Evolutionary conservation across 2,888 invertebrate genomes (phyloP).

Genomic region (Ceraclea dissimilis): DNA sequence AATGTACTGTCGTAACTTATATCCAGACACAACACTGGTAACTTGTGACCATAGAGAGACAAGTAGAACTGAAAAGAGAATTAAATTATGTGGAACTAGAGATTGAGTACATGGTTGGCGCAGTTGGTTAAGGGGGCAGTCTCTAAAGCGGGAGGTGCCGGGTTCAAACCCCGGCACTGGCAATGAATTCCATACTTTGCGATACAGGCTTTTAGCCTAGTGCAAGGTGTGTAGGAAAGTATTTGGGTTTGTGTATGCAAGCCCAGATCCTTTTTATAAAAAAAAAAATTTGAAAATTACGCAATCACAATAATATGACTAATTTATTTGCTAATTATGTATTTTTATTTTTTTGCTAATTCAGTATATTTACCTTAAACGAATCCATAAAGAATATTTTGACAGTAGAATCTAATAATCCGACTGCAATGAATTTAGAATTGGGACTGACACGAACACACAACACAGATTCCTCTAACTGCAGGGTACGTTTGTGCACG

Average conservation of each 20-base stretch:
- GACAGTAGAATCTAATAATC: constrained; percentile 87
- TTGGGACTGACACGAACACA: constrained; percentile 79
- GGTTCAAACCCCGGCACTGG: too few species aligned
- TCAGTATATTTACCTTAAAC: constrained; percentile 79
- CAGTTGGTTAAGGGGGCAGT: too few species aligned
- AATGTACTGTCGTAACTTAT: constrained; percentile 82
- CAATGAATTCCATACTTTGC: too few species aligned
- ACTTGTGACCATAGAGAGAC: constrained; percentile 91
- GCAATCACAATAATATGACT: too few species aligned
- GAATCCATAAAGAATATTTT: constrained; percentile 93
- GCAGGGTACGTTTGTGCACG: constrained; percentile 72
- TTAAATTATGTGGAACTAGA: background rate
- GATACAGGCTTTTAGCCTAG: too few species aligned
- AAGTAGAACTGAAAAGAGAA: constrained; percentile 68
- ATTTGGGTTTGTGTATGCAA: too few species aligned
- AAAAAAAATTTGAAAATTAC: too few species aligned
- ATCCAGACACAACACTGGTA: constrained; percentile 90
- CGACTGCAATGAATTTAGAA: constrained; percentile 79
- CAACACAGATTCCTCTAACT: constrained; percentile 81
- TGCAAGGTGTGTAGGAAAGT: too few species aligned
- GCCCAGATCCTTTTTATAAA: too few species aligned
- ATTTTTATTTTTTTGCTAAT: too few species aligned
- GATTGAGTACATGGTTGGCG: background rate
- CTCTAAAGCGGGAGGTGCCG: too few species aligned
- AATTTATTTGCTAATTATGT: too few species aligned